Evolutionary conservation across 1,140 invertebrate species (phyloP), one percentile per base, ranked within the genome.

Genomic region (Bathynomus jamesi): DNA sequence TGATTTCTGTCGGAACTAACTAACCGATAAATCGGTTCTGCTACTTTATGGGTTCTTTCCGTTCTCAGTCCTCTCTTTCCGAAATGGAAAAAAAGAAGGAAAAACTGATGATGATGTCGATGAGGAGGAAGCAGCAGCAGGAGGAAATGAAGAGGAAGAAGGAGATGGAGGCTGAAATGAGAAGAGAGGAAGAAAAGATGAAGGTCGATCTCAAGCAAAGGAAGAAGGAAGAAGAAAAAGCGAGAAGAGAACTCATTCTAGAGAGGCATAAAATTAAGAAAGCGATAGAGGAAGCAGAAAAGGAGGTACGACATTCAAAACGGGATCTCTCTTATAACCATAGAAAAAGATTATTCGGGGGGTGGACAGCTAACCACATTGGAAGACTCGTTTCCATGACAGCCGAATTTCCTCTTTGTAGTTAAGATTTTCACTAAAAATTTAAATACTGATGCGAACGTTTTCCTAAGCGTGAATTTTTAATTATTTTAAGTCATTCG

Each of bases 221-320:
- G 64, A 94, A 95, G 80, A 95, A 95, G 82, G 91, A 94, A 76
- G 94, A 98, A 80, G 95, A 98, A 81, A 89, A 89, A 79, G 86
- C 89, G 32, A 86, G 93, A 78, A 84, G 95, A 72, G 90, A 94
- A 73, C 86, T 86, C 72, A 98, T 98, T 81, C 87, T 97, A 76
- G 93, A 96, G 81, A 91, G 95, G 81, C 94, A 98, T 84, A 93
- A 95, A 83, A 86, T 96, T 77, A 94, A 96, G 80, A 98, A 98
- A 83, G 91, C 91, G 60, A 89, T 92, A 68, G 92, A 95, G 82
- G 93, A 96, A 85, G 91, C 91, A 60, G 92, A 95, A 80, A 85
- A 91, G 84, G 92, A 94, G 85, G 92, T 92, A 80, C 53, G 7
- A n/a, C n/a, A n/a, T n/a, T n/a, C n/a, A n/a, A n/a, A n/a, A n/a